phyloP scores from a whole-genome alignment of 2,888 invertebrate genomes.

The Coenonympha arcania region DNA sequence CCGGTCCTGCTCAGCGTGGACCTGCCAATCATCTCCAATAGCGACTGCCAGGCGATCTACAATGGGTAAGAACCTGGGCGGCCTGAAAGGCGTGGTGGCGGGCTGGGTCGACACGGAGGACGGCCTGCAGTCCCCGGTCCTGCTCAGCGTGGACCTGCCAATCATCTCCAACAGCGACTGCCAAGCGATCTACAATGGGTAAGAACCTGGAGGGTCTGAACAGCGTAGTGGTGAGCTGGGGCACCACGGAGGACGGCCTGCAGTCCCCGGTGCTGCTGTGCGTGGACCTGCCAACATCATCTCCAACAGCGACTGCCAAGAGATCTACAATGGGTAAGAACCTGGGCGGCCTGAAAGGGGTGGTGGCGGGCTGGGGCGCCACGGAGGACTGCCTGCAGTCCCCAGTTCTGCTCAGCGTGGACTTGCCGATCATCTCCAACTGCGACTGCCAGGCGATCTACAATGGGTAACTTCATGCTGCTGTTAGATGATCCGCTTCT shows the following conservation, averaged over 20 bases:
- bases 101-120: slow-evolving; percentile 76
- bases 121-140: slow-evolving; percentile 54
- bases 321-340: slow-evolving; percentile 46
- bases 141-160: slow-evolving; percentile 59
- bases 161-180: slow-evolving; percentile 44
- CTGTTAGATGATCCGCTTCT: neutral
- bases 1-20: slow-evolving; percentile 58
- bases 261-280: slow-evolving; percentile 60
- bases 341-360: slow-evolving; percentile 40
- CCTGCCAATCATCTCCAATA: slow-evolving; percentile 45
- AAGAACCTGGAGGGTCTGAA: slow-evolving; percentile 38
- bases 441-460: slow-evolving; percentile 42
- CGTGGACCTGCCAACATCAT: slow-evolving; percentile 54
- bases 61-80: slow-evolving; percentile 46
- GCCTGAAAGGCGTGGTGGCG: slow-evolving; percentile 53
- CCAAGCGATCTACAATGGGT: slow-evolving; percentile 44
- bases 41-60: slow-evolving; percentile 42
- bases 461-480: slow-evolving; percentile 37
- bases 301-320: slow-evolving; percentile 39
- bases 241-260: slow-evolving; percentile 63
- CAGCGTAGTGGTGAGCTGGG: slow-evolving; percentile 74
- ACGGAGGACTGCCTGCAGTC: slow-evolving; percentile 65
- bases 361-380: slow-evolving; percentile 75
- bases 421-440: slow-evolving; percentile 46
- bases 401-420: slow-evolving; percentile 57